Percentiles rank a stretch among this genome's conserved stretches.
phyloP scores from a whole-genome alignment of 2,888 invertebrate species.

The Cybosia mesomella region DNA sequence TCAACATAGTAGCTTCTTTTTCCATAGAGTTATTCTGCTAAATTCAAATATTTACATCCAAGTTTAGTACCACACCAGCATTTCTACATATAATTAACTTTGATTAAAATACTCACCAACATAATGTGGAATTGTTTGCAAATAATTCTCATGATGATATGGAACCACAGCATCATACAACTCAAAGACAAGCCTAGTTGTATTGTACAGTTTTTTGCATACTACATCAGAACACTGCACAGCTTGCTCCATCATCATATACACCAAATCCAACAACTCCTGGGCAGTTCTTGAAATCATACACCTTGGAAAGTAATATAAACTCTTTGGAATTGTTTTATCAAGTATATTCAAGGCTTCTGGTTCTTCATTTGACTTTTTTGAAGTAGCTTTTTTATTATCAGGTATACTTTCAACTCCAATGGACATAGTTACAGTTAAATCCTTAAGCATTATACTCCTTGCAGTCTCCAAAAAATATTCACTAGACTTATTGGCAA shows the following conservation, averaged over 20 bases:
- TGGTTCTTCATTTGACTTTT: constrained; percentile 42
- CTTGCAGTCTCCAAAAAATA: constrained; percentile 90
- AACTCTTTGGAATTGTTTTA: constrained; percentile 76
- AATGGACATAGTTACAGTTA: constrained; percentile 90
- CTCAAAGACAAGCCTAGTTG: constrained; percentile 91
- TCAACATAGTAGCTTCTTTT: too few species aligned
- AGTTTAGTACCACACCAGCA: not conserved
- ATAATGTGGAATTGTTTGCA: constrained; percentile 95
- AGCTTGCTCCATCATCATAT: constrained; percentile 90
- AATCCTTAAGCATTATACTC: constrained; percentile 92
- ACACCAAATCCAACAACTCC: constrained; percentile 89
- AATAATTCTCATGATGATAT: constrained; percentile 91
- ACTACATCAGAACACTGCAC: constrained; percentile 87
- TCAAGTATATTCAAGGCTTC: constrained; percentile 78
- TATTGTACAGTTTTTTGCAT: constrained; percentile 89
- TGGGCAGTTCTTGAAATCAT: constrained; percentile 88
- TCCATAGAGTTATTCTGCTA: not conserved
- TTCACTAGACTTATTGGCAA: constrained; percentile 92
- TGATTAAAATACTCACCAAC: constrained; percentile 87
- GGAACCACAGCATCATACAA: constrained; percentile 93
- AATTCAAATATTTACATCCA: not conserved
- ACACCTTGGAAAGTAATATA: constrained; percentile 85
- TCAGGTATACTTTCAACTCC: constrained; percentile 80
- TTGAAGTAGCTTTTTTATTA: constrained; percentile 20
- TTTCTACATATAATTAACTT: not conserved